Base-by-base conservation (phyloP, 2,888 invertebrate species). In the Monochamus alternatus region DNA sequence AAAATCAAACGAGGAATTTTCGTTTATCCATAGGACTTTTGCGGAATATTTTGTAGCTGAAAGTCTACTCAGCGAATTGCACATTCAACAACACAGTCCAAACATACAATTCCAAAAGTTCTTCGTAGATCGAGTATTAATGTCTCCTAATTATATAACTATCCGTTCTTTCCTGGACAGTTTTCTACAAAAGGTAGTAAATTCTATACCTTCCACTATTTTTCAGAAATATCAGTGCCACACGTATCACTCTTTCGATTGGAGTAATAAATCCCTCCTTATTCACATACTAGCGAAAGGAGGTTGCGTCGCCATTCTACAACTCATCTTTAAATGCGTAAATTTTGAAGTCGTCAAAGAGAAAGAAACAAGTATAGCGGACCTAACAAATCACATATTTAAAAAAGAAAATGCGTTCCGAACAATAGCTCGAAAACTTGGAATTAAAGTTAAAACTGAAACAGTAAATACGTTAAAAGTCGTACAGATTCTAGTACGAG, bases 1-100 rank as follows among this genome's bases (percentile, higher is more conserved):
- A 2, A 63, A 8, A 74, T 30, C 10, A 30, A 52, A 52, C 51
- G 31, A 63, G n/a, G 12, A 62, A 47, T 10, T 30, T 52, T n/a
- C 43, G n/a, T 63, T 62, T 63, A 8, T 67, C 22, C 22, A 67
- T n/a, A 62, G 68, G 55, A 59, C 62, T 38, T 30, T 62, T 52
- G 5, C 68, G 51, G 62, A 68, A 62, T 62, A 38, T 38, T 38
- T 38, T 38, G 5, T 38, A 4, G 38, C 38, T 3, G 38, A 38
- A 38, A 38, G 5, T 38, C 3, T 38, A 38, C 3, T 38, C 38
- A 38, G 38, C 38, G 38, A 38, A 38, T 38, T 38, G 38, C 38
- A 38, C 3, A 3, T 38, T 38, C 38, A 38, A 38, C 5, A 3
- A 5, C 38, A 38, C 38, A 38, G 5, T 38, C 38, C 38, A 38